These are phyloP conservation scores for Leptinotarsa haldemani DNA, from an alignment of 2,888 invertebrate species.

Conservation along the genomic window DNA sequence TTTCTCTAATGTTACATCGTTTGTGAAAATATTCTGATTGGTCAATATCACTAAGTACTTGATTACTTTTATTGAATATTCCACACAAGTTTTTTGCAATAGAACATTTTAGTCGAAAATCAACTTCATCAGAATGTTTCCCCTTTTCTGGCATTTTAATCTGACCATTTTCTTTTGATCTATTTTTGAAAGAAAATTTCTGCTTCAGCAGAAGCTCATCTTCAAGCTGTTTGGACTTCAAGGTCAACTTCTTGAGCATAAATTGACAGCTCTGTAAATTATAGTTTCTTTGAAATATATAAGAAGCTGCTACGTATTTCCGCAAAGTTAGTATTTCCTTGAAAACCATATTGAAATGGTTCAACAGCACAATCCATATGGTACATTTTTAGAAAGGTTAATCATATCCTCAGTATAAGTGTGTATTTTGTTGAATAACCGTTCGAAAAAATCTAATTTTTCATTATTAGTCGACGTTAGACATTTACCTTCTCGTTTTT, in stretches of 20 bases:
- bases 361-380: slow-evolving; percentile 68
- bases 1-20: slow-evolving; percentile 81
- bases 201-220: slow-evolving; percentile 82
- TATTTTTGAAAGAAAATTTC: slow-evolving; percentile 87
- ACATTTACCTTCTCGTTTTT: slow-evolving; percentile 74
- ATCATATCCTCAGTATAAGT: slow-evolving; percentile 75
- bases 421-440: slow-evolving; percentile 75
- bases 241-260: slow-evolving; percentile 77
- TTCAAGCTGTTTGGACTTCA: slow-evolving; percentile 77
- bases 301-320: slow-evolving; percentile 83
- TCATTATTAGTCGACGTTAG: slow-evolving; percentile 73
- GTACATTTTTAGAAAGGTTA: slow-evolving; percentile 64
- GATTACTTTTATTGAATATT: slow-evolving; percentile 72
- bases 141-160: background rate
- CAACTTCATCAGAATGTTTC: slow-evolving; percentile 56
- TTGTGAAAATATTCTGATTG: slow-evolving; percentile 75
- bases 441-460: slow-evolving; percentile 78
- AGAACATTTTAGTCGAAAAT: slow-evolving; percentile 60
- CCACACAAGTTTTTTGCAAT: slow-evolving; percentile 68
- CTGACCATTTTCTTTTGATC: slow-evolving; percentile 63
- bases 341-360: slow-evolving; percentile 77
- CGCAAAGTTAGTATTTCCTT: slow-evolving; percentile 83
- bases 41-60: slow-evolving; percentile 73
- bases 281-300: slow-evolving; percentile 83
- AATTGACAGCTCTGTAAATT: slow-evolving; percentile 84